These are phyloP conservation scores for Megaceryle alcyon DNA, from an alignment of 2,797 vertebrate genomes.

Conservation along the genomic window DNA sequence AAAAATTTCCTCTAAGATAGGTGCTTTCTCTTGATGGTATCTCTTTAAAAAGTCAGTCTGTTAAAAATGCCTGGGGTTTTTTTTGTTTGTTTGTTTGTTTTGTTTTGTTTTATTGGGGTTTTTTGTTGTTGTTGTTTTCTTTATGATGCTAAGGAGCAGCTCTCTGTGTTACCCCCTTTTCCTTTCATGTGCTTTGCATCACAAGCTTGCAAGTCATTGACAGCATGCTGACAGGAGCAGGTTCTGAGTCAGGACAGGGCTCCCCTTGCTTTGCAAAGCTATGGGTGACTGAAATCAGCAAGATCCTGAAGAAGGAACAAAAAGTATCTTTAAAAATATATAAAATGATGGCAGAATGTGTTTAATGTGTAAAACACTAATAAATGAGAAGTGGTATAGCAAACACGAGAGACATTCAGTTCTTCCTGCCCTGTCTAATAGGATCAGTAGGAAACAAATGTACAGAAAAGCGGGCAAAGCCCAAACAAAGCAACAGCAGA, in stretches of 20 bases:
- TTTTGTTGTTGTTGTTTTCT: neutral
- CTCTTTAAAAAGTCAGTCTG: slow-evolving; percentile 30
- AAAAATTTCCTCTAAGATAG: neutral
- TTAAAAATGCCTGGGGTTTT: neutral
- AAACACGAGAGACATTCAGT: neutral
- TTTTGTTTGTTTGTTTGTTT: neutral
- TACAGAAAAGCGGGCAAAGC: slow-evolving; percentile 8
- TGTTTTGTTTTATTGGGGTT: neutral
- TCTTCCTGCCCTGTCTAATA: neutral
- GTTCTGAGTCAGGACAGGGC: neutral
- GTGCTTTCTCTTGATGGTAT: neutral
- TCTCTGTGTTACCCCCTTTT: neutral
- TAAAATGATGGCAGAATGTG: neutral
- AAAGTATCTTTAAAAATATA: neutral
- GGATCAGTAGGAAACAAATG: neutral
- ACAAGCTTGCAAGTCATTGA: neutral
- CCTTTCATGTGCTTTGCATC: neutral
- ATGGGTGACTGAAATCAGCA: neutral
- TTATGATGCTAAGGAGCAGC: neutral
- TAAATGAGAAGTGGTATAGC: neutral
- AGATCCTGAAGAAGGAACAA: neutral
- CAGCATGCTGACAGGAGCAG: neutral
- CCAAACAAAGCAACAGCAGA: neutral
- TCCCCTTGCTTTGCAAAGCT: neutral
- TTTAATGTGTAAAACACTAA: neutral